Conservation (phyloP, 2,888 invertebrate species). For the Cabera pusaria region DNA sequence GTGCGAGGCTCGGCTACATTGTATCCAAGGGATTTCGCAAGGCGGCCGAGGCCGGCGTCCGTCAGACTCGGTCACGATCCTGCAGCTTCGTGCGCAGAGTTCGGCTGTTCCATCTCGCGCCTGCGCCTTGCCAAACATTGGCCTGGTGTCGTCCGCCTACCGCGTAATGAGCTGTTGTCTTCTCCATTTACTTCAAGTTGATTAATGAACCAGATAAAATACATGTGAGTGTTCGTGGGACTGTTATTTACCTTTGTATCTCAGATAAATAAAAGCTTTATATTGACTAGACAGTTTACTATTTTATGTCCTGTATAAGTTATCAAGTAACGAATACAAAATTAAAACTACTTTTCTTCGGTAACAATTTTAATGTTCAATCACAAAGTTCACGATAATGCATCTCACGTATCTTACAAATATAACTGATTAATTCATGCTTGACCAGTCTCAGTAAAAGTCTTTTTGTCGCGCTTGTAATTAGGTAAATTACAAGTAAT, state of each 20-base stretch:
- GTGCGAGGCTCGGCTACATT: constrained; percentile 60
- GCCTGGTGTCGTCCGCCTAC: constrained; percentile 31
- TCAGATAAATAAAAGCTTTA: not conserved
- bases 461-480: constrained; percentile 22
- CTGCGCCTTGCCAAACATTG: constrained; percentile 48
- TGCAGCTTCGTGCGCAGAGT: constrained; percentile 53
- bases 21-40: constrained; percentile 67
- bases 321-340: no score
- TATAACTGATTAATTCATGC: constrained; percentile 12
- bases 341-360: no score
- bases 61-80: constrained; percentile 66
- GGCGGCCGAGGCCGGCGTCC: constrained; percentile 64
- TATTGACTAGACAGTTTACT: no score
- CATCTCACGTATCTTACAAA: no score
- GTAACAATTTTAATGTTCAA: no score
- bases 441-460: constrained; percentile 24
- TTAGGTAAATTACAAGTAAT: constrained; percentile 26
- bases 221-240: not conserved
- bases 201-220: constrained; percentile 32
- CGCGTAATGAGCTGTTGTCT: constrained; percentile 32
- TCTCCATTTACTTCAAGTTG: constrained; percentile 32
- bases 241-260: not conserved
- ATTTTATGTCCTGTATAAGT: no score
- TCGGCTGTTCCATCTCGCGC: constrained; percentile 34
- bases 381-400: no score